phyloP scores from a whole-genome alignment of 1,140 invertebrate genomes.

The Pseudomyrmex cubaensis region DNA sequence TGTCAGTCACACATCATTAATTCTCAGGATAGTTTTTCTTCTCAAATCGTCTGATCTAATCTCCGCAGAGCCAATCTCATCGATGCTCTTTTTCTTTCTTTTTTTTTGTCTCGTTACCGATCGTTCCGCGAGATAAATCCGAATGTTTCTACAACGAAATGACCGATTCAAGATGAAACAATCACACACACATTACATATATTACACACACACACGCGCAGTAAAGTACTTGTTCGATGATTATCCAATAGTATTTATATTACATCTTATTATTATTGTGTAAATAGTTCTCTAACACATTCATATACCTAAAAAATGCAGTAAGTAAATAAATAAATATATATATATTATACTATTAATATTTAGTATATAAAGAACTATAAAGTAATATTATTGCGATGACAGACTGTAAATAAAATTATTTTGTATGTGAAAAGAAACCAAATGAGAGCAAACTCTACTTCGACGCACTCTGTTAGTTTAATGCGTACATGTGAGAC shows the following conservation, averaged over 20 bases:
- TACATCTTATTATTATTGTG: conserved; percentile 74
- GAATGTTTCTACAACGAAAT: conserved; percentile 64
- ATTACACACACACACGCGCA: not conserved
- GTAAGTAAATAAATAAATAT: conserved; percentile 59
- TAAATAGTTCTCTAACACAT: conserved; percentile 70
- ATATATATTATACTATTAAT: conserved; percentile 71
- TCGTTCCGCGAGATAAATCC: conserved; percentile 43
- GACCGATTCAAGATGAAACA: conserved; percentile 25
- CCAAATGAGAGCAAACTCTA: conserved; percentile 78
- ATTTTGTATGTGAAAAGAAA: conserved; percentile 85
- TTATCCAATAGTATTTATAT: conserved; percentile 74
- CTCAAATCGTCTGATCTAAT: not conserved
- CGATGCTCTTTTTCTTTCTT: not conserved
- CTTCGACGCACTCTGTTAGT: conserved; percentile 60
- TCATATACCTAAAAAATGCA: conserved; percentile 65
- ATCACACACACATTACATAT: not conserved
- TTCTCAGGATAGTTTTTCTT: not conserved
- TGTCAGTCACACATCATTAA: not conserved
- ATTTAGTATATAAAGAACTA: conserved; percentile 74
- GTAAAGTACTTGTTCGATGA: conserved; percentile 58
- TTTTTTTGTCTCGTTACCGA: not conserved
- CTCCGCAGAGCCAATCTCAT: not conserved
- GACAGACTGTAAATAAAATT: conserved; percentile 83
- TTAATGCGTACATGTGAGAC: conserved; percentile 33
- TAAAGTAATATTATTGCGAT: conserved; percentile 75